Base-by-base conservation (phyloP, 2,888 invertebrate genomes). In the Ophion ventricosus region DNA sequence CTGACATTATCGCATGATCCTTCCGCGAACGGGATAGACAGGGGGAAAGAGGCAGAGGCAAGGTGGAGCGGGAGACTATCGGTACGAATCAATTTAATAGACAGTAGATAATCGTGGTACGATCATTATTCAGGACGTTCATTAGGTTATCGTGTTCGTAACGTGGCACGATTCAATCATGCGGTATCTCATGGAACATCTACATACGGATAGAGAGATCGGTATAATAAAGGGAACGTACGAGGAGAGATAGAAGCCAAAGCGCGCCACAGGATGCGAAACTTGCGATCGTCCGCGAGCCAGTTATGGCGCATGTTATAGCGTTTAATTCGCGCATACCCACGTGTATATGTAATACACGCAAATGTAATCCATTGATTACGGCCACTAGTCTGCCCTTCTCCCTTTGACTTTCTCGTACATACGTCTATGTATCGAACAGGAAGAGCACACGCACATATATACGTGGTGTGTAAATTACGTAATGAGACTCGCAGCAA, bases 61-160 rank as follows among this genome's bases (percentile, higher is more conserved):
- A 72, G 66, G 49, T 49, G 17, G 40, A 23, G 23, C 54, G 83
- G 57, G 76, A 57, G 82, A 72, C 85, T 85, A 87, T 87, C 86
- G 74, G 61, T 87, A 86, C 85, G 87, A 90, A 89, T 90, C 90
- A 88, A 90, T 91, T 92, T 90, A 90, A 92, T 91, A 90, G 90
- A 90, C 90, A 90, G 89, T 89, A 89, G 90, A 91, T 91, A 92
- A 92, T 92, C 90, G 88, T 85, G 86, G 81, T 79, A 83, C 87
- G 90, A 92, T 92, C 92, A 92, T 92, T 90, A 92, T 92, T 92
- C 91, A 91, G 90, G 86, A 89, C 89, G 91, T 92, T 93, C 92
- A 91, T 92, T 91, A 91, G 90, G 91, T 92, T 93, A 92, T 92
- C 92, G 89, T 89, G 90, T 89, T 90, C 90, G 88, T 88, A 89